Evolutionary conservation across 2,113 vertebrate species (phyloP).

Genomic region (Trogon melanurus): DNA sequence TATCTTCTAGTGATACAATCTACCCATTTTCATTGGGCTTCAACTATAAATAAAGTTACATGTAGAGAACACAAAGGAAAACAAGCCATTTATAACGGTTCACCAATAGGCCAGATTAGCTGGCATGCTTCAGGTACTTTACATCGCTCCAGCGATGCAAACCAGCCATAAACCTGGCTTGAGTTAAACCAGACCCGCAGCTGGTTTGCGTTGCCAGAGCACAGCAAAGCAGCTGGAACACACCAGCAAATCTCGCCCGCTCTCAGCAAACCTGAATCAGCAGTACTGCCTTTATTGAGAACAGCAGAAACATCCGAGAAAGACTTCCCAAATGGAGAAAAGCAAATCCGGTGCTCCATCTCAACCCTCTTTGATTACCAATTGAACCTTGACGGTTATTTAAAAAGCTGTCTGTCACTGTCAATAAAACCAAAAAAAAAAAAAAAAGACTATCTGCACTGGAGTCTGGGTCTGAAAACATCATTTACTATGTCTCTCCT

Average conservation of each 20-base stretch:
- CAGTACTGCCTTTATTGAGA: neutral
- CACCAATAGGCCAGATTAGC: constrained; percentile 52
- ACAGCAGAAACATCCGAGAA: neutral
- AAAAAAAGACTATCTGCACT: neutral
- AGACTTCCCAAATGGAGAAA: neutral
- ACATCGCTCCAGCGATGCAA: constrained; percentile 26
- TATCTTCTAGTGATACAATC: neutral
- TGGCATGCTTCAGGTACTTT: constrained; percentile 52
- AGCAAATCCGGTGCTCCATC: neutral
- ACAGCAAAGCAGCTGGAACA: constrained; percentile 27
- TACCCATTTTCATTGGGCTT: neutral
- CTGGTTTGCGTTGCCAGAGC: constrained; percentile 36
- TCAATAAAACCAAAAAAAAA: neutral
- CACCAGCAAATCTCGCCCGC: fast-evolving
- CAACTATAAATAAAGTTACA: constrained; percentile 24
- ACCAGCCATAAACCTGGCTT: constrained; percentile 35
- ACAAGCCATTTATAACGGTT: constrained; percentile 54
- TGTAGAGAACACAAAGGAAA: constrained; percentile 38
- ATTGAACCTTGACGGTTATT: neutral
- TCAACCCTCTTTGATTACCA: neutral
- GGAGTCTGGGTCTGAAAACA: neutral
- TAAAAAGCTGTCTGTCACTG: neutral
- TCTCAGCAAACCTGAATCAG: neutral
- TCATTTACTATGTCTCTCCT: neutral
- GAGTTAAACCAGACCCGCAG: constrained; percentile 31